Evolutionary conservation across 2,888 invertebrate genomes (phyloP), one percentile per base, ranked within the genome.

Genomic region (Tachystola acroxantha): DNA sequence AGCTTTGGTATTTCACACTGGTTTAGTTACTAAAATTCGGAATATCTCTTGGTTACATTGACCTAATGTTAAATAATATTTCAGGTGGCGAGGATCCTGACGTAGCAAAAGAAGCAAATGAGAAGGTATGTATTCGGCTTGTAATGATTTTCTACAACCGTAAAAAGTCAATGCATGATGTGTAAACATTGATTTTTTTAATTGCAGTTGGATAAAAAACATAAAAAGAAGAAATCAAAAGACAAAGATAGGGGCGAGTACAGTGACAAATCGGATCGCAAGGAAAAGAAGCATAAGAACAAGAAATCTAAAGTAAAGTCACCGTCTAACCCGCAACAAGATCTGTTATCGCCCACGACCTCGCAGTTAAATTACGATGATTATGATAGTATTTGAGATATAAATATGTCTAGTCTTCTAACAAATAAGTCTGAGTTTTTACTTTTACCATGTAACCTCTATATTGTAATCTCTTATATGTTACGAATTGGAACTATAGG

Each of bases 261-360:
- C 67, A 66, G 78, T 47, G 88, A 88, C 1, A 88, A 84, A 54
- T 80, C 86, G 3, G 79, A 82, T 10, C 65, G 86, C 3, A 89
- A 88, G 45, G 89, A 89, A 16, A 89, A 88, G 46, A 89, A 88
- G 50, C 84, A 89, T 30, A 89, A 89, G 53, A 87, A 89, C 32
- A 90, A 89, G 59, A 89, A 74, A 57, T 62, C 74, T 3, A 81
- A 77, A 48, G 68, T 82, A 12, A 77, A 73, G 40, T 58, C 64
- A 88, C 88, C 42, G 61, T 85, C 46, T 45, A 87, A 51, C 64
- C 88, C 71, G 60, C 90, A 69, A 68, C 88, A 50, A 57, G 81
- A 69, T 40, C 65, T 67, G 64, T 86, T 67, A 81, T 91, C 58
- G 3, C 68, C 74, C 0, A 55, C 67, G 0, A 46, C 60, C 0